Conservation (phyloP, 2,888 invertebrate genomes). For the Agrotis exclamationis region DNA sequence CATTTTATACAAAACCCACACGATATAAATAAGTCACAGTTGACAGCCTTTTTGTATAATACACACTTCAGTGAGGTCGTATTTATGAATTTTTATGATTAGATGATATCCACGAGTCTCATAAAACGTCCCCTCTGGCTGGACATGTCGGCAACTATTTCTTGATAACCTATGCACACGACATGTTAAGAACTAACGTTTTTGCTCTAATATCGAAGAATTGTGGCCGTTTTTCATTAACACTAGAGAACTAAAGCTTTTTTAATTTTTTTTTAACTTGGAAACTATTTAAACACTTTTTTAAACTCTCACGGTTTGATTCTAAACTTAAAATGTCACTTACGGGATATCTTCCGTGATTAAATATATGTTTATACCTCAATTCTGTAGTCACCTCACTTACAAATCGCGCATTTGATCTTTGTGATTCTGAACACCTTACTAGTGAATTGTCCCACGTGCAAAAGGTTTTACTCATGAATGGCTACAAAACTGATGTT, state of each 20-base stretch:
- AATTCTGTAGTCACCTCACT: too few species aligned
- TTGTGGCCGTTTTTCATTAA: not conserved
- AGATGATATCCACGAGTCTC: slow-evolving; percentile 16
- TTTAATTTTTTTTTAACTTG: too few species aligned
- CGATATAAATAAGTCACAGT: slow-evolving; percentile 1
- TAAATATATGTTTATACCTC: too few species aligned
- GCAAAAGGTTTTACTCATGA: too few species aligned
- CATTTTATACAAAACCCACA: slow-evolving; percentile 19
- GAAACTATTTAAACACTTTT: too few species aligned
- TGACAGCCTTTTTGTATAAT: not conserved
- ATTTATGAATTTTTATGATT: slow-evolving; percentile 35
- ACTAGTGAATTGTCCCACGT: too few species aligned
- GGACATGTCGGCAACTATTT: slow-evolving; percentile 18
- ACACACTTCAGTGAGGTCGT: slow-evolving; percentile 5
- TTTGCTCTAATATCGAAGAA: not conserved
- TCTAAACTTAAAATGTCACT: too few species aligned
- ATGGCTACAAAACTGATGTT: too few species aligned
- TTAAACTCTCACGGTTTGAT: too few species aligned
- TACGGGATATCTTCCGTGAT: too few species aligned
- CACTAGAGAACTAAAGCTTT: not conserved
- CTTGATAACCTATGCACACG: slow-evolving; percentile 11
- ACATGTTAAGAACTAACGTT: not conserved
- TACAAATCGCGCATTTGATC: too few species aligned
- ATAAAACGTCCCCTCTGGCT: slow-evolving; percentile 37
- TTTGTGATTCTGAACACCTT: too few species aligned